A percentile compares a stretch with the other conserved stretches of the same genome.
phyloP scores from a whole-genome alignment of 2,797 vertebrate genomes.

The Onychomys leucogaster region DNA sequence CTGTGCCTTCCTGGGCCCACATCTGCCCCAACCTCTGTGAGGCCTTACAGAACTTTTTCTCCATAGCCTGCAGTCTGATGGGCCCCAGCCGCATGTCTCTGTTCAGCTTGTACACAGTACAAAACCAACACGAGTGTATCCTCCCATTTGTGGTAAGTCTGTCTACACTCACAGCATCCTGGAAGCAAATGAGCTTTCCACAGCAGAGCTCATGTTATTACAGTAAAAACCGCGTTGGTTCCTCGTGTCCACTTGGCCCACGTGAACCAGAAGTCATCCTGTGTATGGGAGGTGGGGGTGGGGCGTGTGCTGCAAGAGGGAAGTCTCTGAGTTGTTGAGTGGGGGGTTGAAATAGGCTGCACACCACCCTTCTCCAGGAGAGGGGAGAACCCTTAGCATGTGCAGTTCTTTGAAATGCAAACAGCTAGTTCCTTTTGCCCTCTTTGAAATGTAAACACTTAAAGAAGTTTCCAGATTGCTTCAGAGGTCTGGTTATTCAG shows the following conservation, averaged over 20 bases:
- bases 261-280: conserved; percentile 21
- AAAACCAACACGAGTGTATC: conserved; percentile 94
- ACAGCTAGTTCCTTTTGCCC: neutral
- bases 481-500: conserved; percentile 8
- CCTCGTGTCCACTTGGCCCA: neutral
- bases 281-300: neutral
- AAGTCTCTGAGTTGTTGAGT: conserved; percentile 47
- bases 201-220: conserved; percentile 18
- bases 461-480: conserved; percentile 48
- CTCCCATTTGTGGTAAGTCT: conserved; percentile 94
- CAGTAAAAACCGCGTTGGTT: neutral
- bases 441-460: conserved; percentile 52
- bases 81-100: conserved; percentile 93
- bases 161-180: conserved; percentile 39
- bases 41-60: conserved; percentile 94
- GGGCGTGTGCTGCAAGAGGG: neutral
- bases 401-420: conserved; percentile 52
- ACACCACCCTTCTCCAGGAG: neutral
- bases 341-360: neutral
- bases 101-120: conserved; percentile 93
- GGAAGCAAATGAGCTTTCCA: conserved; percentile 45
- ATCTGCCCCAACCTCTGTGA: conserved; percentile 90
- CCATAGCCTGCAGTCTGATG: conserved; percentile 90
- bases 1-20: conserved; percentile 91
- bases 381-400: conserved; percentile 18